Percentiles rank a stretch among this genome's conserved stretches.
These are phyloP conservation scores for Melinopterus prodromus DNA, from an alignment of 2,888 invertebrate genomes.

Conservation along the genomic window DNA sequence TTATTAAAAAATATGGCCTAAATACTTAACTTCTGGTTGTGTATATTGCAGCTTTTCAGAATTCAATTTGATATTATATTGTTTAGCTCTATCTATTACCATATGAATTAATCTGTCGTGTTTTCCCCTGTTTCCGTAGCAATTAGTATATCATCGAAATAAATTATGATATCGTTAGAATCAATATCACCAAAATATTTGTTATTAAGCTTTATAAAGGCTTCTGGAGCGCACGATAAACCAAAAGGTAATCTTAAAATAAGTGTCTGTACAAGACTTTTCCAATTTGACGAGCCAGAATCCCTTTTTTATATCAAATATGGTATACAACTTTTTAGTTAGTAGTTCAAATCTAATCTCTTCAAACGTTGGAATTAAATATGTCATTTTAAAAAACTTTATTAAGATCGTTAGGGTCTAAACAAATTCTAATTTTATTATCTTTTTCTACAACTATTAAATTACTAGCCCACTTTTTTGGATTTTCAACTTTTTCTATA, in stretches of 20 bases:
- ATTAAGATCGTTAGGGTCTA: not conserved
- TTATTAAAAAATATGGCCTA: constrained; percentile 5
- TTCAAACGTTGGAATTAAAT: not conserved
- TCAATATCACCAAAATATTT: constrained; percentile 5
- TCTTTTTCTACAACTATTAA: too few relatives aligned
- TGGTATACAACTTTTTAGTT: too few relatives aligned
- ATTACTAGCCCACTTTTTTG: too few relatives aligned
- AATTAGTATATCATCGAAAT: too few relatives aligned
- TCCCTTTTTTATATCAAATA: too few relatives aligned
- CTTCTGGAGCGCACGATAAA: too few relatives aligned
- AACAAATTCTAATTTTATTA: not conserved
- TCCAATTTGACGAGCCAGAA: too few relatives aligned
- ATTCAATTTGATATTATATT: not conserved
- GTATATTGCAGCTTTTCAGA: not conserved
- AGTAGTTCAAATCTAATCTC: too few relatives aligned
- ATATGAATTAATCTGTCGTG: not conserved
- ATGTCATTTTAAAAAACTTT: not conserved
- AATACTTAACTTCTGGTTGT: not conserved
- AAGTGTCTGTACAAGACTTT: not conserved
- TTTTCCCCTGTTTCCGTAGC: not conserved
- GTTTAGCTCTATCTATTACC: too few relatives aligned
- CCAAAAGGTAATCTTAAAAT: not conserved
- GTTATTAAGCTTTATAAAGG: not conserved
- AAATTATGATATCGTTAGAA: not conserved
- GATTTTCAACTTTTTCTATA: not conserved